Base-by-base conservation (phyloP, 2,888 invertebrate genomes). In the Sthenelais limicola region DNA sequence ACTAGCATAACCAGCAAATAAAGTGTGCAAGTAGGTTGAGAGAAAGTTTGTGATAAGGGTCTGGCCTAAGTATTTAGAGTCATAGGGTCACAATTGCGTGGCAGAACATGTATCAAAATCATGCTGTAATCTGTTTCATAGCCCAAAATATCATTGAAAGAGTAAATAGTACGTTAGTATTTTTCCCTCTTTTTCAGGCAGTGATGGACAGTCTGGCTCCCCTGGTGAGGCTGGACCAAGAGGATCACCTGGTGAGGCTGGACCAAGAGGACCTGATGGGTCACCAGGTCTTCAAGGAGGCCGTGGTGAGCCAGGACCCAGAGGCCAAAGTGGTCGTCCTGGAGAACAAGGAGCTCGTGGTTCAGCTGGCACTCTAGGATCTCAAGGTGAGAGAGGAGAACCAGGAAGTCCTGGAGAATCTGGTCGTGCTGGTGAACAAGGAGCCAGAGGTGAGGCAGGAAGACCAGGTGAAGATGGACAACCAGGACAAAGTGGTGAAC, bases 271-370 rank as follows among this genome's bases (percentile, higher is more conserved):
- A 28, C 51, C 52, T 5, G n/a, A 51, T 49, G 77, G 77, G 24
- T 30, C 51, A 21, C 47, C 71, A 12, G 77, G 77, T 28, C 33
- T 24, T 56, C 54, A 30, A 62, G 68, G 68, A 56, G 30, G 38
- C 43, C 68, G 32, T 26, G 77, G 77, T 7, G 38, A 28, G 18
- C 51, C 35, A 33, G 71, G 71, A 21, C 26, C 51, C 7, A 24
- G 26, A 7, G 47, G 48, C 18, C 28, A 43, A 47, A 12, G 26
- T 28, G 73, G 35, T 43, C 52, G 24, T 24, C 43, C 54, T 47
- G 77, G 77, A n/a, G 72, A 28, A 32, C 47, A 24, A 21, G 77
- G 77, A 54, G 33, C 69, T 26, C 26, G 35, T 35, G 72, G 72
- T n/a, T 4, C 33, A 26, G 35, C 21, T 32, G 73, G 73, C 4